Evolutionary conservation across 2,797 vertebrate genomes (phyloP).

Genomic region (Rhinella marina): DNA sequence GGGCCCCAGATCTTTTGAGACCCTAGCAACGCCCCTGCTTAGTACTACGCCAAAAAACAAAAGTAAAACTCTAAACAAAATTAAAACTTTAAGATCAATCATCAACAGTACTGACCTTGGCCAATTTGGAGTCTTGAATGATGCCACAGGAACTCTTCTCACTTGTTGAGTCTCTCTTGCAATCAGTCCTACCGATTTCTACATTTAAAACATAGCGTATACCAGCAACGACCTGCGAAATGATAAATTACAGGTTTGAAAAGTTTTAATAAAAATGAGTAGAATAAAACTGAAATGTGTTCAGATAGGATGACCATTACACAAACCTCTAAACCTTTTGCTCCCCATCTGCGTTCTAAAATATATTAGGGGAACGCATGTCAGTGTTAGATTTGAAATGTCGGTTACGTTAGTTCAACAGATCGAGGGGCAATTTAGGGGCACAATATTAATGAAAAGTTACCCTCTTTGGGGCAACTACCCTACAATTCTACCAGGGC

Average conservation of each 20-base stretch:
- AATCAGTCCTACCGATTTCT: conserved; percentile 52
- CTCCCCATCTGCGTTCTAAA: neutral
- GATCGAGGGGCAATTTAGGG: too few species aligned
- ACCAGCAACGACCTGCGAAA: conserved; percentile 54
- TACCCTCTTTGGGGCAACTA: too few species aligned
- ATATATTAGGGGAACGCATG: too few species aligned
- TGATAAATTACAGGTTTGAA: neutral
- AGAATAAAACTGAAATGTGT: neutral
- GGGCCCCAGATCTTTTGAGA: too few species aligned
- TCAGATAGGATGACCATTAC: neutral
- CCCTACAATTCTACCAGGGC: too few species aligned
- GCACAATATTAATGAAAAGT: too few species aligned
- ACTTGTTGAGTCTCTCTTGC: conserved; percentile 26
- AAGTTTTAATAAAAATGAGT: neutral
- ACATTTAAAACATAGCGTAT: conserved; percentile 43
- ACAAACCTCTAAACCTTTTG: neutral
- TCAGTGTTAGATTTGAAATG: too few species aligned
- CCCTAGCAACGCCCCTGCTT: too few species aligned
- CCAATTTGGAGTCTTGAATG: conserved; percentile 3
- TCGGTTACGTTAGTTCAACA: too few species aligned
- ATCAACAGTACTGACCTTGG: conserved; percentile 16
- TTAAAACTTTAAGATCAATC: neutral
- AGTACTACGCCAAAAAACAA: neutral
- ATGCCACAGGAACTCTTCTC: conserved; percentile 34
- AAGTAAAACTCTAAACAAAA: neutral